phyloP scores from a whole-genome alignment of 1,140 invertebrate genomes.

The Brachionus paranguensis region DNA sequence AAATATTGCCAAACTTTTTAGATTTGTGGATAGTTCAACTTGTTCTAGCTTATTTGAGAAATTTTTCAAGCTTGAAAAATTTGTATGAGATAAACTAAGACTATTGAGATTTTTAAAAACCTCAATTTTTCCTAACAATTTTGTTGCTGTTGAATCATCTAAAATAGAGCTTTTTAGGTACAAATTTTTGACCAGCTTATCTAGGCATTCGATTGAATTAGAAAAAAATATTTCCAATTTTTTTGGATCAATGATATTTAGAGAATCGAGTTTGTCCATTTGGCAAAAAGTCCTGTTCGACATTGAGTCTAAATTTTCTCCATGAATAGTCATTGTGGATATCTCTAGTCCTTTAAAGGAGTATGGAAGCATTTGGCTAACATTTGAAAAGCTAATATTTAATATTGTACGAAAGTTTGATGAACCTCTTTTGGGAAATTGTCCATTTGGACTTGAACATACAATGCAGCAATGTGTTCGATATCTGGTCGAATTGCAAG shows the following conservation, averaged over 20 bases:
- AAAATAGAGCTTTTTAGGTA: neutral
- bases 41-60: neutral
- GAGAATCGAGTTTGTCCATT: neutral
- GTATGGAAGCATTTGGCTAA: neutral
- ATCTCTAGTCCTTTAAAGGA: neutral
- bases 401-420: neutral
- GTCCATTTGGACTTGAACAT: neutral
- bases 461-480: neutral
- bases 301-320: neutral
- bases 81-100: neutral
- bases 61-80: neutral
- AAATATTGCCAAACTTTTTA: neutral
- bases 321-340: neutral
- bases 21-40: too few relatives aligned
- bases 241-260: neutral
- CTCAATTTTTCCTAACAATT: neutral
- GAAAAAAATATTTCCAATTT: neutral
- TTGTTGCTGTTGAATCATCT: neutral
- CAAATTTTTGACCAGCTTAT: neutral
- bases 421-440: neutral
- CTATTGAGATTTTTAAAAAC: neutral
- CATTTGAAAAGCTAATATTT: neutral
- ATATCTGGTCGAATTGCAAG: neutral
- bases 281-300: neutral
- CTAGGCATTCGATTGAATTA: neutral